Base-by-base conservation (phyloP, 2,113 vertebrate genomes). In the Thunnus maccoyii region DNA sequence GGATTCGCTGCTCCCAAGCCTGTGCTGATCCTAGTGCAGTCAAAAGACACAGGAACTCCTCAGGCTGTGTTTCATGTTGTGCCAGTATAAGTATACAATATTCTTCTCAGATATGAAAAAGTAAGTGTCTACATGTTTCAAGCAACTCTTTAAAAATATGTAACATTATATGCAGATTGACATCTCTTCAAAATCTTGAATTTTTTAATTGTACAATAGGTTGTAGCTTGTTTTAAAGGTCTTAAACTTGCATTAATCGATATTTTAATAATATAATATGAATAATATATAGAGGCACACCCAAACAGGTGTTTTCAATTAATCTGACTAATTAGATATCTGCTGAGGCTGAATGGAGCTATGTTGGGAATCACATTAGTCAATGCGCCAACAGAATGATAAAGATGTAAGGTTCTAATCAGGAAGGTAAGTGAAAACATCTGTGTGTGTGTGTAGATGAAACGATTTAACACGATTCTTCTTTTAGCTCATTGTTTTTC, bases 1-100 rank as follows among this genome's bases (percentile, higher is more conserved):
- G 57, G 61, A 54, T 52, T 65, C 36, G n/a, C 51, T 70, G 57
- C n/a, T 71, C 14, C 44, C 0, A 10, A 41, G 54, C n/a, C 41
- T 14, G 14, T 41, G n/a, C 15, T 1, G 22, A 67, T 56, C 36
- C 48, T 62, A 48, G n/a, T n/a, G 0, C 9, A 8, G 50, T 67
- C 55, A 67, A 25, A 81, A 41, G 48, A 84, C 3, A 8, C 22
- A 54, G 8, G 16, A 60, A 76, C n/a, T 70, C 82, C 32, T 41
- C 18, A 48, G 44, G 51, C 60, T 27, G 17, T 16, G 16, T 50
- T 76, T 46, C 46, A 62, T 15, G 32, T 64, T 54, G 25, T 79
- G 17, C 46, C 36, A 55, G 46, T 58, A 44, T 41, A 2, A 41
- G 7, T 41, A 9, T 41, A 41, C 27, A 30, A 30, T 3, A 4